A percentile compares a stretch with the other conserved stretches of the same genome.
Evolutionary conservation across 2,888 invertebrate species (phyloP).

Genomic region (Agriopis aurantiaria): DNA sequence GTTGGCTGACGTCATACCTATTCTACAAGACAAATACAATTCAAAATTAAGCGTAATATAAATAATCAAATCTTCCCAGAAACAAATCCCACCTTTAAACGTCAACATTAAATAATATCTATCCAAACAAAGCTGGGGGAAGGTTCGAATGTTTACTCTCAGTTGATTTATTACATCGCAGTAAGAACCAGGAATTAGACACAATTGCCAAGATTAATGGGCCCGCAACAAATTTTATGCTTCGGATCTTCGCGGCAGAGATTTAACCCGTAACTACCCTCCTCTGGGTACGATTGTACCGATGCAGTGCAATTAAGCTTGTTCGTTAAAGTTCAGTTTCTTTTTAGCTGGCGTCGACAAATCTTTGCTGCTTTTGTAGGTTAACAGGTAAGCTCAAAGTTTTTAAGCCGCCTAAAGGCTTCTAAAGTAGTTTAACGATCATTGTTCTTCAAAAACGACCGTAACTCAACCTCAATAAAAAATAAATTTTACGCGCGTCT

Average conservation of each 20-base stretch:
- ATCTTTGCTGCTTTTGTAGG: neutral
- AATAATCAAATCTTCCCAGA: constrained; percentile 30
- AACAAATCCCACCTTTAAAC: constrained; percentile 38
- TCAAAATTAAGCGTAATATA: constrained; percentile 2
- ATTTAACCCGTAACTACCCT: constrained; percentile 49
- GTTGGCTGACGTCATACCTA: too few relatives aligned
- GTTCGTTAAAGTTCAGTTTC: constrained; percentile 15
- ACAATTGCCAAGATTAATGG: constrained; percentile 79
- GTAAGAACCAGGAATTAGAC: constrained; percentile 74
- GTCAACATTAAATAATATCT: constrained; percentile 46
- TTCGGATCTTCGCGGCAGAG: constrained; percentile 56
- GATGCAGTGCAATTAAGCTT: constrained; percentile 20
- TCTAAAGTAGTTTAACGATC: neutral
- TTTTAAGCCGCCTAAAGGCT: neutral
- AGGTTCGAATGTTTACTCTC: constrained; percentile 55
- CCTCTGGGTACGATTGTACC: constrained; percentile 30
- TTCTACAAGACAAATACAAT: too few relatives aligned
- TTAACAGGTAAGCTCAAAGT: neutral
- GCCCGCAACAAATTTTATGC: constrained; percentile 71
- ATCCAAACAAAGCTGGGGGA: constrained; percentile 39
- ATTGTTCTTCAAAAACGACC: too few relatives aligned
- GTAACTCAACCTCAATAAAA: too few relatives aligned
- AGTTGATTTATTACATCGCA: constrained; percentile 73
- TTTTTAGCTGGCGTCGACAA: constrained; percentile 4
- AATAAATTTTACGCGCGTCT: too few relatives aligned